Evolutionary conservation across 2,797 vertebrate genomes (phyloP).

Genomic region (Heterohyrax brucei): DNA sequence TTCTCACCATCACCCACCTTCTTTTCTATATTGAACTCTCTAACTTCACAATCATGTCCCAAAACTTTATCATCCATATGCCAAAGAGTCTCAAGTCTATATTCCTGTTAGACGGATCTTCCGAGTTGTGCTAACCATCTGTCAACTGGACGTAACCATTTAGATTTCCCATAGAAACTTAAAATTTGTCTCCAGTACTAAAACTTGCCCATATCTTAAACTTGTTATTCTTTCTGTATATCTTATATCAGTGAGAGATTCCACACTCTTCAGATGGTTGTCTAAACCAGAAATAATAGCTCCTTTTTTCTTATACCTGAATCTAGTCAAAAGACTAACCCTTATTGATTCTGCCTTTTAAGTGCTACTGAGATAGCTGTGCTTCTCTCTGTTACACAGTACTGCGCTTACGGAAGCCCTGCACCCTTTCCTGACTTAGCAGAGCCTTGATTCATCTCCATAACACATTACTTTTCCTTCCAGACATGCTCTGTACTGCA

Average conservation of each 20-base stretch:
- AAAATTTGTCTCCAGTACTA: background rate
- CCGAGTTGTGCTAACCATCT: background rate
- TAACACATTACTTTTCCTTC: background rate
- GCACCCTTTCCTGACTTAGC: background rate
- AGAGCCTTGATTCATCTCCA: background rate
- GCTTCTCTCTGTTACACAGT: background rate
- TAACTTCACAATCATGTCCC: background rate
- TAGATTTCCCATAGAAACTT: background rate
- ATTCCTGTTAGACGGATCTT: background rate
- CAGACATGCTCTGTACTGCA: background rate
- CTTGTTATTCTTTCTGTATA: background rate
- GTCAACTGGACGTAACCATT: background rate
- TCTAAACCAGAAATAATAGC: background rate
- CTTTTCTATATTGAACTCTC: background rate
- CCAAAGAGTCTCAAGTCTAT: background rate
- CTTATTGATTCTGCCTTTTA: background rate
- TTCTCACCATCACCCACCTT: background rate
- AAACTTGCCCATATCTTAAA: background rate
- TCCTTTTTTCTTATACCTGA: background rate
- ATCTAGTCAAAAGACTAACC: background rate
- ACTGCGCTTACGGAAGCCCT: background rate
- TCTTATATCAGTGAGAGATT: background rate
- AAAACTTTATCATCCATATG: constrained; percentile 17
- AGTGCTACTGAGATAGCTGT: background rate
- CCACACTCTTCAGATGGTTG: background rate